A percentile compares a stretch with the other conserved stretches of the same genome.
Evolutionary conservation across 2,888 invertebrate genomes (phyloP).

Genomic region (Hecatera dysodea): DNA sequence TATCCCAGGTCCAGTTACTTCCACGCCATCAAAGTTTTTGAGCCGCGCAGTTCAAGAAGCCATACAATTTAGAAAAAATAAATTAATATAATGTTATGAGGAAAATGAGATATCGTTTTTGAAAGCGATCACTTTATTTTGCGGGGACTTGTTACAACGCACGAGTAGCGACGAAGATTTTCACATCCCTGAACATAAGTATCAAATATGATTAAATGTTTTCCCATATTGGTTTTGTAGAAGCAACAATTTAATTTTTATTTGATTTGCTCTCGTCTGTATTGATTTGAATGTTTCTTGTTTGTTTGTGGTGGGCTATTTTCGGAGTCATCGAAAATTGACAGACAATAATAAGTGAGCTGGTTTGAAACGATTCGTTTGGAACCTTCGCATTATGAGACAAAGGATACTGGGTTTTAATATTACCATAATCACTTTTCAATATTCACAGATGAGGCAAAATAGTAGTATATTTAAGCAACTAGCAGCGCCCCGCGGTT

Average conservation of each 20-base stretch:
- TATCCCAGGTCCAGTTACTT: conserved; percentile 56
- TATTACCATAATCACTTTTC: neutral
- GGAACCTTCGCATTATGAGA: neutral
- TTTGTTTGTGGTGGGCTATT: conserved; percentile 8
- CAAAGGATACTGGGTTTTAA: neutral
- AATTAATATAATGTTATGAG: conserved; percentile 46
- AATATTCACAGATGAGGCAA: neutral
- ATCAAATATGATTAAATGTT: conserved; percentile 57
- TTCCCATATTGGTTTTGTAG: conserved; percentile 35
- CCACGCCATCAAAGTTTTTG: conserved; percentile 31
- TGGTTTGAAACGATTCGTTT: neutral
- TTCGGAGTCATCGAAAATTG: neutral
- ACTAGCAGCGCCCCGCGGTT: no score
- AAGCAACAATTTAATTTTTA: conserved; percentile 27
- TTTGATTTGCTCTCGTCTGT: conserved; percentile 24
- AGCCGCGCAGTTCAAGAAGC: conserved; percentile 43
- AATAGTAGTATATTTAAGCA: neutral
- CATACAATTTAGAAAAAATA: conserved; percentile 52
- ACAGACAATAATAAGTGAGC: neutral
- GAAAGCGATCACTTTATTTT: conserved; percentile 42
- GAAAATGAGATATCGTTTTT: conserved; percentile 57
- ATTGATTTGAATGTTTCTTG: conserved; percentile 22
- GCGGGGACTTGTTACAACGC: conserved; percentile 44
- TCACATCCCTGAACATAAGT: conserved; percentile 54
- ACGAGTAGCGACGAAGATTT: conserved; percentile 45